Evolutionary conservation across 1,140 invertebrate species (phyloP).

Genomic region (Drosophila pachea): DNA sequence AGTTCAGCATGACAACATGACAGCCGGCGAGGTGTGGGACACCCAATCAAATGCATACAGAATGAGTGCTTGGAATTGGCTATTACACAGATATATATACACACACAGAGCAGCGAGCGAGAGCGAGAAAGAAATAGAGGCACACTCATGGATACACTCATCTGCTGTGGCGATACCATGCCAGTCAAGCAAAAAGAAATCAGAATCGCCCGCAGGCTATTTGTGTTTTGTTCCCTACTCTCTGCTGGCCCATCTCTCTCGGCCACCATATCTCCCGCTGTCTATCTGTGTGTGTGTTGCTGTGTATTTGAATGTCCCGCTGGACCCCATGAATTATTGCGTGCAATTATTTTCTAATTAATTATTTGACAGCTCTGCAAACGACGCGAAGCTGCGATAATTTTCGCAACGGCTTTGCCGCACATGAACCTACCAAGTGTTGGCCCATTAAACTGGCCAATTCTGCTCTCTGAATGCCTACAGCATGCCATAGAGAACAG

Average conservation of each 20-base stretch:
- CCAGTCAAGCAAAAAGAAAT: conserved; percentile 53
- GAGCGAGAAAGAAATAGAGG: background rate
- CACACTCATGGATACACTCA: background rate
- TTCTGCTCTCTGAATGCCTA: conserved; percentile 29
- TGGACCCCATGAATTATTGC: conserved; percentile 70
- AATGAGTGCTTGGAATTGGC: conserved; percentile 60
- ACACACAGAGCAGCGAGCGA: background rate
- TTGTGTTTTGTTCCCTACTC: conserved; percentile 22
- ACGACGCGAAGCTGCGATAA: conserved; percentile 59
- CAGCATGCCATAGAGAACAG: conserved; percentile 30
- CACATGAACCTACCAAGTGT: conserved; percentile 48
- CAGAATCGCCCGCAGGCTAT: conserved; percentile 39
- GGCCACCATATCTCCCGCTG: background rate
- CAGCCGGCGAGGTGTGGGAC: conserved; percentile 35
- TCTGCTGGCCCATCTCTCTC: background rate
- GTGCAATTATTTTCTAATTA: conserved; percentile 77
- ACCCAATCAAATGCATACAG: conserved; percentile 67
- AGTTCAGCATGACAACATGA: conserved; percentile 64
- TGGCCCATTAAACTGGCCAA: conserved; percentile 57
- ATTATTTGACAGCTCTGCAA: conserved; percentile 70
- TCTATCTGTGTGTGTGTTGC: background rate
- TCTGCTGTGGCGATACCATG: conserved; percentile 10
- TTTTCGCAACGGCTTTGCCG: conserved; percentile 57
- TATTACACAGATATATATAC: conserved; percentile 13
- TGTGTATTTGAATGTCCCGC: conserved; percentile 45